These are phyloP conservation scores for Sebastes ruberrimus DNA, from an alignment of 2,797 vertebrate species.

Conservation along the genomic window DNA sequence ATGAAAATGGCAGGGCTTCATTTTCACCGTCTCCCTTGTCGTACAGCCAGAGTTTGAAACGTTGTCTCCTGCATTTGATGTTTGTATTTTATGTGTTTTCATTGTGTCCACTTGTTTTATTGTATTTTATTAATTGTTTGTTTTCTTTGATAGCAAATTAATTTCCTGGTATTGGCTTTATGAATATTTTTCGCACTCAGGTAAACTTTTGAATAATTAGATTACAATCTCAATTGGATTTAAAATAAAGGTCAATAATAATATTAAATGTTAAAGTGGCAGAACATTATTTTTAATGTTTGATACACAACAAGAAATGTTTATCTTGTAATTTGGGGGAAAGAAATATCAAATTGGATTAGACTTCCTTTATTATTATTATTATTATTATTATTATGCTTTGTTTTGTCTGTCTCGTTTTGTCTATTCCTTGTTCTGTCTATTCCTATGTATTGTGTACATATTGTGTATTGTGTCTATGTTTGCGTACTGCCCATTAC, in stretches of 20 bases:
- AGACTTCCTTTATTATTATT: not conserved
- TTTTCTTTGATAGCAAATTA: not conserved
- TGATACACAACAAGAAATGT: not conserved
- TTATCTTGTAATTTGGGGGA: not conserved
- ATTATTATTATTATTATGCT: not conserved
- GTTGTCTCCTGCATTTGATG: not conserved
- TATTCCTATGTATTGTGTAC: not conserved
- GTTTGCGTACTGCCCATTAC: not conserved
- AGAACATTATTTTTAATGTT: not conserved
- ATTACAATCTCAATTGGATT: not conserved
- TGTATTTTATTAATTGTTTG: not conserved
- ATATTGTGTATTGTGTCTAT: not conserved
- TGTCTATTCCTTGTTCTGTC: not conserved
- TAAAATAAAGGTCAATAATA: not conserved
- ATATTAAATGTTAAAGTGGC: not conserved
- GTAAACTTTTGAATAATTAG: not conserved
- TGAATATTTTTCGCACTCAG: not conserved
- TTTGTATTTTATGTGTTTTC: not conserved
- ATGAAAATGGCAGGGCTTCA: not conserved
- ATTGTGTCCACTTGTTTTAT: not conserved
- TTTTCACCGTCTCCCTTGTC: not conserved
- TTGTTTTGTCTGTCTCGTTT: not conserved
- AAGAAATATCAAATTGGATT: not conserved
- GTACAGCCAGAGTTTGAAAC: not conserved
- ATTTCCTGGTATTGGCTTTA: not conserved